Conservation (phyloP, 2,113 vertebrate species). For the Hydrolagus affinis region DNA sequence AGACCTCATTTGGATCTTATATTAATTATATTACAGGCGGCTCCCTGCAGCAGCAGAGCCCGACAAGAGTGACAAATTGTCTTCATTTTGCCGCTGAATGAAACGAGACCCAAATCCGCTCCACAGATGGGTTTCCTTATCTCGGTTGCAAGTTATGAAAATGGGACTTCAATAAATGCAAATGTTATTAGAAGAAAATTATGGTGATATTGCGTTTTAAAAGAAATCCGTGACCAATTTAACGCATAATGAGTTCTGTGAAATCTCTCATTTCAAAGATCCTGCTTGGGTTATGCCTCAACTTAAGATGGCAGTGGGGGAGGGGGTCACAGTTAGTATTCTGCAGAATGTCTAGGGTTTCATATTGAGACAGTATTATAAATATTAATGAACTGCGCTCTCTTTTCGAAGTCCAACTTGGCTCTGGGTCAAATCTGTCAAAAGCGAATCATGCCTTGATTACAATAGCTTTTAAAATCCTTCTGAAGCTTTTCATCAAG, state of each 20-base stretch:
- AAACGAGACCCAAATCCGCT: background rate
- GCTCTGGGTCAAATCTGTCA: background rate
- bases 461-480: constrained; percentile 20
- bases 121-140: background rate
- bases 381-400: constrained; percentile 14
- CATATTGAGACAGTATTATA: constrained; percentile 5
- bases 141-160: background rate
- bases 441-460: constrained; percentile 15
- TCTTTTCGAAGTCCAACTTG: constrained; percentile 11
- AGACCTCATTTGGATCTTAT: background rate
- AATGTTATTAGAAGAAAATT: constrained; percentile 1
- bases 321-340: background rate
- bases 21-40: background rate
- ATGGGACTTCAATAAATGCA: background rate
- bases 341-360: background rate
- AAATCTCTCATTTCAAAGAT: background rate
- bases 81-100: no score
- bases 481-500: constrained; percentile 14
- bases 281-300: background rate
- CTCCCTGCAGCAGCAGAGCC: background rate
- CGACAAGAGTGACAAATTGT: constrained; percentile 8
- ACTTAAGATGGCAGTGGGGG: background rate
- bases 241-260: background rate
- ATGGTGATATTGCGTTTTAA: background rate
- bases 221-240: constrained; percentile 27